Base-by-base conservation (phyloP, 2,797 vertebrate genomes). In the Lithobates sylvaticus region DNA sequence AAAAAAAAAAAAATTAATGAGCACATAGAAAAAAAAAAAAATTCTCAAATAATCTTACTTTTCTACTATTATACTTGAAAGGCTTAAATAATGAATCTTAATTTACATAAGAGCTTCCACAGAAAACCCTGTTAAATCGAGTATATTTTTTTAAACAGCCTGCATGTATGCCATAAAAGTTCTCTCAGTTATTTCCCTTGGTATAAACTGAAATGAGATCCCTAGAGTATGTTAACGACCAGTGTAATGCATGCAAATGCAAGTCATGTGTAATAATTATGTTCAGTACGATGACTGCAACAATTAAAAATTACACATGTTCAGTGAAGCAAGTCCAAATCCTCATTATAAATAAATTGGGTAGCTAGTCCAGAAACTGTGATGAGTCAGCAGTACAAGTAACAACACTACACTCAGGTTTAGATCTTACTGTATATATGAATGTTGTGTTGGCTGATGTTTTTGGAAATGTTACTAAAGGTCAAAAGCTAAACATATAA, bases 281-380 rank as follows among this genome's bases (percentile, higher is more conserved):
- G 78, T n/a, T 44, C 44, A 44, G 78, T 32, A 71, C 32, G 36
- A 77, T 64, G 73, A 64, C 27, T 61, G 58, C 36, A 29, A 76
- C 65, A 86, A 86, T 82, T 76, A 82, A 82, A 76, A 86, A 54
- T 82, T 44, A 82, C 64, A 39, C 74, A 36, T 29, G 44, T 42
- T 76, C 85, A 82, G 21, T 65, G 50, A 75, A 82, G 85, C 85
- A 47, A 23, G 70, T 50, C 73, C n/a, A 86, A 77, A 27, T 58
- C 32, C 85, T 86, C 79, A 77, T 86, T 86, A 86, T 71, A 61
- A 77, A 58, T 50, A 81, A 86, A 86, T 81, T 71, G 64, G 78
- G 70, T 61, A 69, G 72, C 34, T 58, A n/a, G 78, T 81, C 47
- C 44, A 81, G 78, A 81, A 81, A 86, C 39, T 67, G 64, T 54